These are phyloP conservation scores for Stomatorhinus walkeri DNA, from an alignment of 2,797 vertebrate genomes.

Conservation along the genomic window DNA sequence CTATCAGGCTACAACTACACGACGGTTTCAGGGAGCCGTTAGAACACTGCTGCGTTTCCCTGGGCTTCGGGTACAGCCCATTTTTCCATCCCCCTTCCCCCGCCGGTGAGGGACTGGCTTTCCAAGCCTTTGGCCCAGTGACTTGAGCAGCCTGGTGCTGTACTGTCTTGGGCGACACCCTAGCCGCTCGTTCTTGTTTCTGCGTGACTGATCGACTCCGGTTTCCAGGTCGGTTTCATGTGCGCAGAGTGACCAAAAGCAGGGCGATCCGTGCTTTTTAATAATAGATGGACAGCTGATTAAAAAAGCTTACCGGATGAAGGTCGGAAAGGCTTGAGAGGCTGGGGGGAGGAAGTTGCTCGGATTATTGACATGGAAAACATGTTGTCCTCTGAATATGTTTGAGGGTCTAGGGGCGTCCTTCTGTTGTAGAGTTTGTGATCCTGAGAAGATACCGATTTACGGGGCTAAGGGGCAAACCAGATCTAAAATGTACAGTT, in stretches of 20 bases:
- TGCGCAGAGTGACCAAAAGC: conserved; percentile 26
- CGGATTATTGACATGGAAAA: background rate
- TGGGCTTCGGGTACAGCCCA: background rate
- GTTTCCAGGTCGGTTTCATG: conserved; percentile 55
- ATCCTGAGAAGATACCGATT: background rate
- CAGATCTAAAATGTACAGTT: background rate
- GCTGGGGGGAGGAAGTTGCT: background rate
- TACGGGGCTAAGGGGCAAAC: background rate
- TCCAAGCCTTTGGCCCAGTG: background rate
- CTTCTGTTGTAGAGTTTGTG: background rate
- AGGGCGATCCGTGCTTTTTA: conserved; percentile 54
- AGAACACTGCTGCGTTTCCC: background rate
- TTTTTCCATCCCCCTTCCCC: background rate
- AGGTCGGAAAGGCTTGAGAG: background rate
- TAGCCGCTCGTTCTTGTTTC: conserved; percentile 28
- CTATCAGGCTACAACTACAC: background rate
- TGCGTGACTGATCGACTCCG: conserved; percentile 38
- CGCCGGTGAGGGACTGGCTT: background rate
- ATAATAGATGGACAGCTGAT: conserved; percentile 61
- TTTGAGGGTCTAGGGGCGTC: background rate
- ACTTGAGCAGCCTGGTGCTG: conserved; percentile 21
- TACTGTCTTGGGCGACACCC: conserved; percentile 28
- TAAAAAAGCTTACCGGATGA: conserved; percentile 34
- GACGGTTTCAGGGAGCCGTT: background rate
- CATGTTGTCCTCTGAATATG: background rate